These are phyloP conservation scores for Eretmochelys imbricata DNA, from an alignment of 2,113 vertebrate species.

Conservation along the genomic window DNA sequence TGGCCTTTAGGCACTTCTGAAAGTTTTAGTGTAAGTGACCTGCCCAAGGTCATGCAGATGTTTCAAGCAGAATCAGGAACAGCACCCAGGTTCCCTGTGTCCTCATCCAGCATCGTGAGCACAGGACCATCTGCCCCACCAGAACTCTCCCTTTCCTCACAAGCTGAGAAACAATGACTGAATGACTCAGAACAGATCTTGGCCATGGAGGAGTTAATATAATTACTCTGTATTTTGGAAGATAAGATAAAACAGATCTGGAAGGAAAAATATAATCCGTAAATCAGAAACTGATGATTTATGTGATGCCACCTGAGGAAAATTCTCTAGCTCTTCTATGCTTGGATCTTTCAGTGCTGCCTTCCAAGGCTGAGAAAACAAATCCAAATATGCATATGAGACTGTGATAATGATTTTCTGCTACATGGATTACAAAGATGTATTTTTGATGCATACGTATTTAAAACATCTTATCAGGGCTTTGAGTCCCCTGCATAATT, in stretches of 20 bases:
- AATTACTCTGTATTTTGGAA: constrained; percentile 60
- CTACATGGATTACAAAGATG: constrained; percentile 59
- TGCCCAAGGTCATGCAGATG: neutral
- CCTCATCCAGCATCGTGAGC: neutral
- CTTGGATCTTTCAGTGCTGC: constrained; percentile 55
- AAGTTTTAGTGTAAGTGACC: neutral
- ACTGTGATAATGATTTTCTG: constrained; percentile 64
- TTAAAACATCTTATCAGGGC: constrained; percentile 60
- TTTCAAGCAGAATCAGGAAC: neutral
- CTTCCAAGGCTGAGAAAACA: constrained; percentile 49
- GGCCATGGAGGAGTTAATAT: constrained; percentile 18
- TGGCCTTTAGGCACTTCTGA: rapidly evolving
- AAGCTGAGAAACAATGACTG: neutral
- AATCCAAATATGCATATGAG: constrained; percentile 70
- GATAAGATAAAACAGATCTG: constrained; percentile 49
- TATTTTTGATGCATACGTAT: constrained; percentile 54
- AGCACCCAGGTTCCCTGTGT: neutral
- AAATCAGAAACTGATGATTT: constrained; percentile 66
- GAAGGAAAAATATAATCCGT: neutral
- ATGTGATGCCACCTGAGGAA: constrained; percentile 56
- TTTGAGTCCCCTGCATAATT: constrained; percentile 64
- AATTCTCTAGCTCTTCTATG: constrained; percentile 64
- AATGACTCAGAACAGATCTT: neutral
- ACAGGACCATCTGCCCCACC: neutral
- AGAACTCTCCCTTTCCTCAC: neutral